phyloP scores from a whole-genome alignment of 2,113 vertebrate species.

The Murina feae region DNA sequence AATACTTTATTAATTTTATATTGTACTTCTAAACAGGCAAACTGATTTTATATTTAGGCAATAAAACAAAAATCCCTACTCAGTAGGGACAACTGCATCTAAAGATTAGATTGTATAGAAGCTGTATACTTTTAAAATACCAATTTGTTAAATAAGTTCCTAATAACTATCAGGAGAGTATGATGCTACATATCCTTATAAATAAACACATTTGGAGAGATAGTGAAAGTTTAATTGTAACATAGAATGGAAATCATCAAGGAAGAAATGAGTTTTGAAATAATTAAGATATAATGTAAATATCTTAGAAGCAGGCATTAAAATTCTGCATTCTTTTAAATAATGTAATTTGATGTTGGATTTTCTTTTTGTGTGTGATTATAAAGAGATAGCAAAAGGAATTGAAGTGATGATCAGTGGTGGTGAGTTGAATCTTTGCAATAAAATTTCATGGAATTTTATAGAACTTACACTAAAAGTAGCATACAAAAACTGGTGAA shows the following conservation, averaged over 20 bases:
- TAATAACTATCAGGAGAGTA: neutral
- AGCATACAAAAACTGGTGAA: neutral
- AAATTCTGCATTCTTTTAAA: neutral
- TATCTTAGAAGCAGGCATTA: neutral
- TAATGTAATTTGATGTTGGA: neutral
- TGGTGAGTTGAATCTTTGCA: neutral
- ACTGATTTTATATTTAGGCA: neutral
- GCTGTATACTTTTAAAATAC: neutral
- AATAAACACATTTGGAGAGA: neutral
- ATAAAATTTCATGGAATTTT: neutral
- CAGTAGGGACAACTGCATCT: neutral
- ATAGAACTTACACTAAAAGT: neutral
- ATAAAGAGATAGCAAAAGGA: neutral
- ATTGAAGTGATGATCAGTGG: neutral
- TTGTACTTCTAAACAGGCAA: neutral
- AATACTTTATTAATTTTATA: neutral
- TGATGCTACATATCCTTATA: neutral
- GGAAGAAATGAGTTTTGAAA: neutral
- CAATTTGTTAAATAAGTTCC: neutral
- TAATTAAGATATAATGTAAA: neutral
- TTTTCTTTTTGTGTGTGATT: slow-evolving; percentile 5
- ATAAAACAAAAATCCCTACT: neutral
- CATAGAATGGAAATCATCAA: neutral
- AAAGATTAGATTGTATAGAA: neutral
- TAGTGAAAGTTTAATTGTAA: neutral